Evolutionary conservation across 2,888 invertebrate genomes (phyloP).

Genomic region (Sminthurinus aureus): DNA sequence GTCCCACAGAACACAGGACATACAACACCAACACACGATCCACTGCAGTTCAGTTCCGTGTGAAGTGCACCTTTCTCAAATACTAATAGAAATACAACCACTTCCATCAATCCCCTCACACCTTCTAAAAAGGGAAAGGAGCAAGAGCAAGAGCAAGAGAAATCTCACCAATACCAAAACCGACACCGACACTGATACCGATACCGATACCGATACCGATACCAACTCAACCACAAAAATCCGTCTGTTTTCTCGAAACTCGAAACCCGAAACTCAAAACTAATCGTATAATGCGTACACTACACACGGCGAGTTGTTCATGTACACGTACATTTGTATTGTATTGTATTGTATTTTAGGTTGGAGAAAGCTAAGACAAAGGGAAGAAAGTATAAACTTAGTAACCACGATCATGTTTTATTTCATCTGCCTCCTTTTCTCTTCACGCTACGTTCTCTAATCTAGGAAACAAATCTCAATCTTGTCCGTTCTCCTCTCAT

Average conservation of each 20-base stretch:
- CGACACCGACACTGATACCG: neutral
- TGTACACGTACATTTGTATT: too few relatives aligned
- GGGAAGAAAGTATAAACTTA: neutral
- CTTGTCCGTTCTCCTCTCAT: neutral
- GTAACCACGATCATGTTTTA: too few relatives aligned
- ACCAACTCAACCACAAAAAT: slow-evolving; percentile 7
- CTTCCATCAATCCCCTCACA: neutral
- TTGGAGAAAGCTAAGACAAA: too few relatives aligned
- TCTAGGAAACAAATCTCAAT: slow-evolving; percentile 24
- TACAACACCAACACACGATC: too few relatives aligned
- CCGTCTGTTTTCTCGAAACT: neutral
- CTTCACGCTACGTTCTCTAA: neutral
- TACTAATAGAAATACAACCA: neutral
- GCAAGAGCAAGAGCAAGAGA: too few relatives aligned
- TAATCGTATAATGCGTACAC: neutral
- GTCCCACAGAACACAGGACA: neutral
- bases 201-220: too few relatives aligned
- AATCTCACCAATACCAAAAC: too few relatives aligned
- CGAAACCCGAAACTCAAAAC: too few relatives aligned
- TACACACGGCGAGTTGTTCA: too few relatives aligned
- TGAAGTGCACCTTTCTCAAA: too few relatives aligned
- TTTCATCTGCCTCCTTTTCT: neutral
- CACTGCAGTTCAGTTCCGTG: neutral
- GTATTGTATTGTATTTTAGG: too few relatives aligned
- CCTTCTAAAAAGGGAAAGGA: neutral